phyloP scores from a whole-genome alignment of 2,113 vertebrate species.

The Ramphastos sulfuratus region DNA sequence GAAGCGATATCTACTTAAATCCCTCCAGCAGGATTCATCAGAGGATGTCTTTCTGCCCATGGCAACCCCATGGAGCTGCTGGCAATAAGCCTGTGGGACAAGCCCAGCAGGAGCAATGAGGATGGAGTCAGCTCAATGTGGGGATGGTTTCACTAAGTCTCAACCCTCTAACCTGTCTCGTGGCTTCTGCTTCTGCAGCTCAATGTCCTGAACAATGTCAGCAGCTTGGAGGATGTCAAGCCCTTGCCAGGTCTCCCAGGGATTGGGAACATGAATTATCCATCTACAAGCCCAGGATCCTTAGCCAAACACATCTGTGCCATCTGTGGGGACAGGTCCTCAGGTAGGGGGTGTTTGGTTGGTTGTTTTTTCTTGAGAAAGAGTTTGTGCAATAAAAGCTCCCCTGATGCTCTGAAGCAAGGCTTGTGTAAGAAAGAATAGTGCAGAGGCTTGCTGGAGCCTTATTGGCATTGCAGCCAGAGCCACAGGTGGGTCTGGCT shows the following conservation, averaged over 20 bases:
- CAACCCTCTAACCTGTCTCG: background rate
- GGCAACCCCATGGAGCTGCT: background rate
- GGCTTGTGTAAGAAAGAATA: background rate
- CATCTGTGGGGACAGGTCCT: conserved; percentile 96
- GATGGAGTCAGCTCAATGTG: background rate
- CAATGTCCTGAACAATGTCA: conserved; percentile 85
- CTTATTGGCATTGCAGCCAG: background rate
- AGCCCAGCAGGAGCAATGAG: background rate
- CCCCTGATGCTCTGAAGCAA: background rate
- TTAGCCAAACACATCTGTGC: conserved; percentile 96
- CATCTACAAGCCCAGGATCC: conserved; percentile 87
- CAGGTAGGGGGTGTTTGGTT: conserved; percentile 77
- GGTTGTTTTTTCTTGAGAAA: background rate
- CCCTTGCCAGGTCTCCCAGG: conserved; percentile 86
- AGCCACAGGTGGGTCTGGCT: background rate
- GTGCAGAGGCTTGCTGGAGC: rapidly evolving
- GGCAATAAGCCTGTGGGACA: background rate
- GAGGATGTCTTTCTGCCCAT: background rate
- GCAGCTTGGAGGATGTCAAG: conserved; percentile 91
- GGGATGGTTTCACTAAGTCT: background rate
- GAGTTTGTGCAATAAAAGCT: background rate
- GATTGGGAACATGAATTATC: conserved; percentile 86
- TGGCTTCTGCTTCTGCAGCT: conserved; percentile 76
- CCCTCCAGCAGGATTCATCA: conserved; percentile 1
- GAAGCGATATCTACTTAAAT: background rate